These are phyloP conservation scores for Mola mola DNA, from an alignment of 2,113 vertebrate species.

Conservation along the genomic window DNA sequence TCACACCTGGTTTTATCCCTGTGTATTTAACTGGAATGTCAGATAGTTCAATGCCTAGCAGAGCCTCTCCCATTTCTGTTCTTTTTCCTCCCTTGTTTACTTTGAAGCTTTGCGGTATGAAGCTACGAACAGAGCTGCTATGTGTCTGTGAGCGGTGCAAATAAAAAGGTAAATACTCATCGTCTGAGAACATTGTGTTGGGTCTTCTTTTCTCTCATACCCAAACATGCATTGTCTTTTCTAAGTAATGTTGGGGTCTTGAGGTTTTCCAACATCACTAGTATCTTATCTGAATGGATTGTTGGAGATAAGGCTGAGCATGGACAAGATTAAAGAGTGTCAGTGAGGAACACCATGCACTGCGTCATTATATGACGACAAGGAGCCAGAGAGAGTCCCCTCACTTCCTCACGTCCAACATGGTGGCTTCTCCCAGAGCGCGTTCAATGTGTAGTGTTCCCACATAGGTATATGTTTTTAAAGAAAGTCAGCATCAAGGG, in stretches of 20 bases:
- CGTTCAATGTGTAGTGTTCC: not conserved
- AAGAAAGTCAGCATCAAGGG: conserved; percentile 1
- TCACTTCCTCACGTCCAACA: conserved; percentile 36
- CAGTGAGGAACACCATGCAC: conserved; percentile 46
- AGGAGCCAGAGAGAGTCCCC: conserved; percentile 10
- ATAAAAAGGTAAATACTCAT: not conserved
- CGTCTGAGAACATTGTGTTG: not conserved
- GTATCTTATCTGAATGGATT: conserved; percentile 31
- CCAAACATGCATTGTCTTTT: not conserved
- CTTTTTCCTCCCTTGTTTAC: not conserved
- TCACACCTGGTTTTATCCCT: conserved; percentile 76
- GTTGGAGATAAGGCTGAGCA: conserved; percentile 28
- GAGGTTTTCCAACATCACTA: too few species aligned
- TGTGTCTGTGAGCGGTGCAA: conserved; percentile 42
- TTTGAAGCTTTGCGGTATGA: conserved; percentile 23
- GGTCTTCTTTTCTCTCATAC: not conserved
- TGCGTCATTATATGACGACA: conserved; percentile 46
- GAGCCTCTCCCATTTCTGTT: conserved; percentile 23
- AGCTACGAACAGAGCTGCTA: conserved; percentile 33
- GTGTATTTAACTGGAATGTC: conserved; percentile 67
- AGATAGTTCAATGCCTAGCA: conserved; percentile 23
- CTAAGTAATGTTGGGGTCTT: too few species aligned
- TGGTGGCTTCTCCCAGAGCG: not conserved
- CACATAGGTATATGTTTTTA: not conserved
- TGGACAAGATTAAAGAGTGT: conserved; percentile 57